These are phyloP conservation scores for Rhimphoctona megacephalus DNA, from an alignment of 2,888 invertebrate genomes.

Conservation along the genomic window DNA sequence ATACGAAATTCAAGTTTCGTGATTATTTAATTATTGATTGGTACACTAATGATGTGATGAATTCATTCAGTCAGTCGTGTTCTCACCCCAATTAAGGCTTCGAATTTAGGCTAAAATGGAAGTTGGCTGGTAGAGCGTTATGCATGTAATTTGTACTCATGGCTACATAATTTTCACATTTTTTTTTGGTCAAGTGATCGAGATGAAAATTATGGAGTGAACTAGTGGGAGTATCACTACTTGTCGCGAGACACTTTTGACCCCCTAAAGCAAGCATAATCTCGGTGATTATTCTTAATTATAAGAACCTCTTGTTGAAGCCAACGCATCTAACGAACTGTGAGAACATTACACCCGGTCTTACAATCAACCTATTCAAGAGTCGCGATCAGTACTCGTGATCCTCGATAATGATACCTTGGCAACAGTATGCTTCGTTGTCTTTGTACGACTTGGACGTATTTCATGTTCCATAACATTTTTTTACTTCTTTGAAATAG, in stretches of 20 bases:
- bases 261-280: constrained; percentile 9
- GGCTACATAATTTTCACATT: neutral
- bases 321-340: neutral
- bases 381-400: constrained; percentile 38
- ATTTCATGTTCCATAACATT: constrained; percentile 7
- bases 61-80: neutral
- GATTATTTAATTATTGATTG: neutral
- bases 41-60: neutral
- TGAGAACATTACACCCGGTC: constrained; percentile 15
- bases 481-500: constrained; percentile 9
- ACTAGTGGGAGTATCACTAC: neutral
- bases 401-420: constrained; percentile 34
- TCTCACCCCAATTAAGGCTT: constrained; percentile 4
- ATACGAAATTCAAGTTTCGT: neutral
- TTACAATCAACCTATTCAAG: constrained; percentile 37
- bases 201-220: neutral
- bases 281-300: constrained; percentile 27
- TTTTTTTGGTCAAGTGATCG: neutral
- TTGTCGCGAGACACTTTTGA: constrained; percentile 2
- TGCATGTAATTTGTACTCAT: neutral
- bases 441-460: constrained; percentile 22
- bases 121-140: neutral
- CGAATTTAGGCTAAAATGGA: neutral
- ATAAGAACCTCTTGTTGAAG: constrained; percentile 11
- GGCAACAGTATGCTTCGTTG: constrained; percentile 29